These are phyloP conservation scores for Myotis pilosus DNA, from an alignment of 2,797 vertebrate species.

Conservation along the genomic window DNA sequence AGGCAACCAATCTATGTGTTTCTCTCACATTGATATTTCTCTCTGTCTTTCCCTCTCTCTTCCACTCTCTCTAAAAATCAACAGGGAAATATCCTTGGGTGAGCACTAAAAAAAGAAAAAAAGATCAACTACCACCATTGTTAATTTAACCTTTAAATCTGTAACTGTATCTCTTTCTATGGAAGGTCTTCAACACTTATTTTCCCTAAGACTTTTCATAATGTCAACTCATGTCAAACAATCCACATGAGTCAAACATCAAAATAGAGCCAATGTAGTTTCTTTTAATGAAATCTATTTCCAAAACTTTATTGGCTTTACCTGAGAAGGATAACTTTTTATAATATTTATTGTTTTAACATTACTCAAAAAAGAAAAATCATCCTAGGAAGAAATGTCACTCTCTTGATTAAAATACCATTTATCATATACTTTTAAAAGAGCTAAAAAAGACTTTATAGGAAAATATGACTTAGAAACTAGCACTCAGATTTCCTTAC, in stretches of 20 bases:
- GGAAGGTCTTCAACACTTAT: not conserved
- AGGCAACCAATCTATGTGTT: too few species aligned
- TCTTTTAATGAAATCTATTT: not conserved
- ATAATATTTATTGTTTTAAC: not conserved
- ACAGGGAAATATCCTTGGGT: too few species aligned
- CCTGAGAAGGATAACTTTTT: not conserved
- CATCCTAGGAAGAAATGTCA: not conserved
- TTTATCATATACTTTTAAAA: not conserved
- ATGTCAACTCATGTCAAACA: not conserved
- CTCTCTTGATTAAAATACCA: not conserved
- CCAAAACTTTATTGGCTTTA: not conserved
- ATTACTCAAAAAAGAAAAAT: not conserved
- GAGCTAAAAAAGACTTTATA: not conserved
- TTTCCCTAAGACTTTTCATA: constrained; percentile 3
- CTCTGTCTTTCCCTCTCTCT: too few species aligned
- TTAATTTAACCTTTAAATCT: not conserved
- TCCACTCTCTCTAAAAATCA: too few species aligned
- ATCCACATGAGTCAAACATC: not conserved
- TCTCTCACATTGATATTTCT: too few species aligned
- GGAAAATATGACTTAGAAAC: not conserved
- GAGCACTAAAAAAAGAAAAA: not conserved
- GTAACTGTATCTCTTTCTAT: not conserved
- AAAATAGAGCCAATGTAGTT: not conserved
- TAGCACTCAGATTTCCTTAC: not conserved
- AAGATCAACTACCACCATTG: not conserved